Evolutionary conservation across 2,113 vertebrate species (phyloP), one percentile per base, ranked within the genome.

Genomic region (Cinclus mexicanus): DNA sequence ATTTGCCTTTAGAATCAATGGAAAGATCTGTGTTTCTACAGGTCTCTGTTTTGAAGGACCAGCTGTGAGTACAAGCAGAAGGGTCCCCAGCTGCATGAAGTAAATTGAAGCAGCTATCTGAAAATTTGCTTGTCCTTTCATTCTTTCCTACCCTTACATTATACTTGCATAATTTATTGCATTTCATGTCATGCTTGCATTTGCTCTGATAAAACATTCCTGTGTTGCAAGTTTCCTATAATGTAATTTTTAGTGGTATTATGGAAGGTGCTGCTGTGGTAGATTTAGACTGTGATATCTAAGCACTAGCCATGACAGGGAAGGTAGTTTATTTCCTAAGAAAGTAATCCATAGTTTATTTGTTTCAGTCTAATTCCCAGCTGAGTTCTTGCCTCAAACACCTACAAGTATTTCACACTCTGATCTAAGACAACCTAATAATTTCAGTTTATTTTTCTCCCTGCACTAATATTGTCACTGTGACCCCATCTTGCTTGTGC

Each of bases 21-120:
- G 29, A 63, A 44, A 75, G 31, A 41, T 19, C n/a, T 60, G 31
- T 31, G 14, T 24, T 82, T 91, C 33, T 14, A 12, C 21, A 70
- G n/a, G 20, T 59, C 22, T 89, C 6, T 50, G 21, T 39, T 65
- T 72, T 39, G 4, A 55, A 37, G 72, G 44, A 11, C n/a, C 55
- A 69, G 6, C 16, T 68, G 11, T 13, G 10, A 68, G 44, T 47
- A 29, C 35, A 87, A 71, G 39, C 6, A 57, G 67, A 87, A 93
- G 13, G 22, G 6, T 52, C 31, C 91, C 75, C 42, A 84, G 13
- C 33, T 63, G 26, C 5, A 57, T 0, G 0, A 57, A 63, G 64
- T 46, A 68, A 63, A 52, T 12, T 39, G 31, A 70, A 83, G 9
- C 22, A 79, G 24, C 17, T 17, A 35, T 44, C 44, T 68, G 47